Evolutionary conservation across 53 echinoderm and acorn worm species (phyloP).

Genomic region (Paelopatides confundens): DNA sequence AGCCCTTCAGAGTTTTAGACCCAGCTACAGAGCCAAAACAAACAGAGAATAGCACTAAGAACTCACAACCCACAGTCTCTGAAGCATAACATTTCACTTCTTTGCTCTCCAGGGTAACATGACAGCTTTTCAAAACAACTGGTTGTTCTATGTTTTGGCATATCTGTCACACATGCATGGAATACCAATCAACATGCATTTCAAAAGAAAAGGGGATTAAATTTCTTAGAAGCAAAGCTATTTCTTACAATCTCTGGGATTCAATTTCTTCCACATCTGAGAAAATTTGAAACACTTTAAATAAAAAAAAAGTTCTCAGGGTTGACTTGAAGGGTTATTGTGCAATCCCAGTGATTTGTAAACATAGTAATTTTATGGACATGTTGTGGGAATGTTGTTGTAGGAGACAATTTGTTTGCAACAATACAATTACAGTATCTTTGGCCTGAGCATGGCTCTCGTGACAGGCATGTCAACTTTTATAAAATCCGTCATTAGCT

Average conservation of each 20-base stretch:
- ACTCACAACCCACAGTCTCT: background rate
- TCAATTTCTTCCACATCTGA: background rate
- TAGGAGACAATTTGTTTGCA: no score
- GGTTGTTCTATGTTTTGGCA: background rate
- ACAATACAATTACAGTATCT: no score
- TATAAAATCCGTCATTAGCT: no score
- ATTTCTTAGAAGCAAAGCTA: conserved; percentile 14
- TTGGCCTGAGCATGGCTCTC: no score
- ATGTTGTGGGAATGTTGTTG: no score
- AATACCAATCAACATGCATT: conserved; percentile 37
- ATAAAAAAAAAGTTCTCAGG: background rate
- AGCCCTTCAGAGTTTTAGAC: no score
- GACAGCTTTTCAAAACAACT: conserved; percentile 16
- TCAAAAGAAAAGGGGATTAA: conserved; percentile 9
- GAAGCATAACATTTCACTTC: conserved; percentile 7
- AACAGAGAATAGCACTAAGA: no score
- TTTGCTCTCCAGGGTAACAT: background rate
- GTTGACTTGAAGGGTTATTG: no score
- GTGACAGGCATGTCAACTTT: no score
- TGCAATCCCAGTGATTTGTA: no score
- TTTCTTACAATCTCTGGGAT: background rate
- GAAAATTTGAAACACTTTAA: background rate
- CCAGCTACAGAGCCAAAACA: no score
- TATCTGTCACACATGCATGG: background rate
- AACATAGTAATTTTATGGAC: no score